Evolutionary conservation across 1,140 invertebrate genomes (phyloP).

Genomic region (Drosophila arawakana): DNA sequence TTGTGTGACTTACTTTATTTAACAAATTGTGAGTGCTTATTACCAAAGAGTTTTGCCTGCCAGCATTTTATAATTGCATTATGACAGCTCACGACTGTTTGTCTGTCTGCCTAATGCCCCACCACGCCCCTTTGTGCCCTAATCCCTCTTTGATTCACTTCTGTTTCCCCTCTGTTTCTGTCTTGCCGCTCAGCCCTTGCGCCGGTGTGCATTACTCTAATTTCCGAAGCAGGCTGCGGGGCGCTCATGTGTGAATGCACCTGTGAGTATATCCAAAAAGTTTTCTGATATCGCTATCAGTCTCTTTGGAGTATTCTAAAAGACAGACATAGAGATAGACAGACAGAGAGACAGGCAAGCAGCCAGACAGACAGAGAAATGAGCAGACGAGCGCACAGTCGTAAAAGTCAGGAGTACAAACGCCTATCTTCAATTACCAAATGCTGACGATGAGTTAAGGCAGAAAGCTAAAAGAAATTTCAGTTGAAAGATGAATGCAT

Average conservation of each 20-base stretch:
- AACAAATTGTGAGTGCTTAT: slow-evolving; percentile 73
- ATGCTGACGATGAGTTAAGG: slow-evolving; percentile 59
- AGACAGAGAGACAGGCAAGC: neutral
- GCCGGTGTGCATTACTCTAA: slow-evolving; percentile 39
- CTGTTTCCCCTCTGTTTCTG: neutral
- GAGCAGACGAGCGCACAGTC: slow-evolving; percentile 7
- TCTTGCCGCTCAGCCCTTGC: neutral
- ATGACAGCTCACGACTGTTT: slow-evolving; percentile 44
- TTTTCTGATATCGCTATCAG: slow-evolving; percentile 58
- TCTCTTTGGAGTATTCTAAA: slow-evolving; percentile 26
- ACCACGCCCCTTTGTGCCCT: neutral
- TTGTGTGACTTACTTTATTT: slow-evolving; percentile 67
- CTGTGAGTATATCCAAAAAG: slow-evolving; percentile 68
- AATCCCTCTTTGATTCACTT: neutral
- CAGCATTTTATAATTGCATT: slow-evolving; percentile 75
- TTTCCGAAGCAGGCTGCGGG: slow-evolving; percentile 36
- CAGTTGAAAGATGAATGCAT: slow-evolving; percentile 34
- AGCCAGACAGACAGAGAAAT: neutral
- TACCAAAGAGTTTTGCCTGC: slow-evolving; percentile 55
- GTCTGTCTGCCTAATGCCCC: neutral
- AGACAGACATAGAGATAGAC: neutral
- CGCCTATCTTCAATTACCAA: slow-evolving; percentile 63
- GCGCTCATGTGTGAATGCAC: slow-evolving; percentile 77
- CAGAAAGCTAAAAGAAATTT: slow-evolving; percentile 37
- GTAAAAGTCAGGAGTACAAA: neutral